phyloP scores from a whole-genome alignment of 2,888 invertebrate genomes.

The Acrobasis repandana region DNA sequence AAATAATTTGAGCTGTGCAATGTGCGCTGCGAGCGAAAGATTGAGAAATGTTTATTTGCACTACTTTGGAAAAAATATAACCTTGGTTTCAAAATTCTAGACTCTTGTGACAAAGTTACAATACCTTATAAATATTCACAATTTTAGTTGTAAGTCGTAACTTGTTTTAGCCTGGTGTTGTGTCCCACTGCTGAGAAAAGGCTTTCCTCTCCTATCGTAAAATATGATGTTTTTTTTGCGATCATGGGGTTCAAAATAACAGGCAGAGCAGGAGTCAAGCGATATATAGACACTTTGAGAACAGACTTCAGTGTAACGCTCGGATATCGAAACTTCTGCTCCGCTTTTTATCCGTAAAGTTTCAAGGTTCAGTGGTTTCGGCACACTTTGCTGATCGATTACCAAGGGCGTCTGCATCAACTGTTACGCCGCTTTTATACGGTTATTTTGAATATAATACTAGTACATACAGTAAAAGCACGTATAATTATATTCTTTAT shows the following conservation, averaged over 20 bases:
- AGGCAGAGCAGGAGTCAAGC: not conserved
- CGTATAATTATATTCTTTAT: too few species aligned
- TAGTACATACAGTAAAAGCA: not conserved
- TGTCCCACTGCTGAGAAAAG: too few species aligned
- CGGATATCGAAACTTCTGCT: constrained; percentile 16
- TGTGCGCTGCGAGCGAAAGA: not conserved
- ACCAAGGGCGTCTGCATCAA: not conserved
- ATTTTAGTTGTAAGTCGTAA: not conserved
- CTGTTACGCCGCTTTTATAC: not conserved
- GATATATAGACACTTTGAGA: constrained; percentile 10
- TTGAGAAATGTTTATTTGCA: not conserved
- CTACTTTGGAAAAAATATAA: not conserved
- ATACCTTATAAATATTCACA: not conserved
- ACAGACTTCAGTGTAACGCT: constrained; percentile 11
- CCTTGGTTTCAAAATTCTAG: not conserved
- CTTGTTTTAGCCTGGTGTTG: too few species aligned
- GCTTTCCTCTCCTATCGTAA: too few species aligned
- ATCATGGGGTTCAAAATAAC: not conserved
- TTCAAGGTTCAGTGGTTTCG: constrained; percentile 16
- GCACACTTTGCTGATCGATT: constrained; percentile 17
- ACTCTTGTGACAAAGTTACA: not conserved
- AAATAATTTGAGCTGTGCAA: too few species aligned
- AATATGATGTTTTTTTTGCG: too few species aligned
- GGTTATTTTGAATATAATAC: not conserved
- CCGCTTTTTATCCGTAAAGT: constrained; percentile 20